Conservation (phyloP, 2,113 vertebrate genomes). For the Oenanthe oenanthe region DNA sequence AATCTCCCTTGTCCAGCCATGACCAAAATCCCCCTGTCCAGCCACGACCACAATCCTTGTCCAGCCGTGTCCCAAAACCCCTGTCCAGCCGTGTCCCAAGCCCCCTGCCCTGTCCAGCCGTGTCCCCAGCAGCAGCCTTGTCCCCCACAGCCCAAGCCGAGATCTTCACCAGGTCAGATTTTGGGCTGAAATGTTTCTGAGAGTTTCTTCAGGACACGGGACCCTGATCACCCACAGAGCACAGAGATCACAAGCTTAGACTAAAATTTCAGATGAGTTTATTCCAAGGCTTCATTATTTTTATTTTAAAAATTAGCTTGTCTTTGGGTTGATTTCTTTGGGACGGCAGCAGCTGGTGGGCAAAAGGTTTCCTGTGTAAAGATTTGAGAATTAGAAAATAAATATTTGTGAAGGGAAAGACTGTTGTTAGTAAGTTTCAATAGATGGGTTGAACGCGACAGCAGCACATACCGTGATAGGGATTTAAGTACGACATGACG, state of each 20-base stretch:
- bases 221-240: accelerated
- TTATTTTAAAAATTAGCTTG: not conserved
- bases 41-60: not conserved
- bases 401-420: not conserved
- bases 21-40: not conserved
- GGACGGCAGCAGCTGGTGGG: accelerated
- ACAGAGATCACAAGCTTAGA: too few species aligned
- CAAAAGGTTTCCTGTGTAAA: not conserved
- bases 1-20: not conserved
- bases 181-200: not conserved
- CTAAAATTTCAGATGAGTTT: not conserved
- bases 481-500: not conserved
- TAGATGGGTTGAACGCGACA: accelerated
- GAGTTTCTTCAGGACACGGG: not conserved
- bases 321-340: not conserved
- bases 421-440: not conserved
- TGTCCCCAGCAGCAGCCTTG: not conserved
- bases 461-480: not conserved
- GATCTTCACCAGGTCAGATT: too few species aligned
- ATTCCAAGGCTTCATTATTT: not conserved
- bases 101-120: too few species aligned
- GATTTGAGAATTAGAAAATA: not conserved
- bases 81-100: too few species aligned
- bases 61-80: too few species aligned
- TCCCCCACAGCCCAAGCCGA: accelerated